Evolutionary conservation across 1,140 invertebrate species (phyloP), one percentile per base, ranked within the genome.

Genomic region (Pseudomyrmex sp.): DNA sequence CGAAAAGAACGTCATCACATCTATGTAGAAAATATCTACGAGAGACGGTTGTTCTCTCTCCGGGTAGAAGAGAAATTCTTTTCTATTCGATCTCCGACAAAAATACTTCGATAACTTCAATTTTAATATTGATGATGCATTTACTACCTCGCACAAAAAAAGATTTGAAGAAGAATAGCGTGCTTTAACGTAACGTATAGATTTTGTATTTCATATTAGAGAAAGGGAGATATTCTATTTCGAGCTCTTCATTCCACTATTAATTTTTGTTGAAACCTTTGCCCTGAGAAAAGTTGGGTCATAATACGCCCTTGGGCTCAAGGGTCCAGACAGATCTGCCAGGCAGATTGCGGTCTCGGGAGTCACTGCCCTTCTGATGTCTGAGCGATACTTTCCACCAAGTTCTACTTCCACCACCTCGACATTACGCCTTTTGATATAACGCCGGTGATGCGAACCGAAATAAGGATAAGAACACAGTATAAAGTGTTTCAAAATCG

Each of bases 351-450:
- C 85, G 66, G 86, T 85, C 85, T 73, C 86, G 63, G 83, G 86
- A 92, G 91, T 92, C 91, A 91, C 83, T 91, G 91, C 74, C 91
- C 91, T 89, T 90, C 35, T 85, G 46, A 70, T 77, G 89, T 72
- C 75, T 79, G 85, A 84, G 82, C 83, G 61, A 59, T 80, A 84
- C 74, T 44, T 74, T 62, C 56, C 65, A 13, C 70, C 62, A 75
- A 50, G 76, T 88, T 84, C 63, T 88, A 46, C 63, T 68, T 82
- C 62, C 46, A 80, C 58, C 77, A 76, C 65, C 44, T 88, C 77
- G 15, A 84, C 77, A 65, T 85, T 83, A 62, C 69, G 59, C 69
- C 59, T 69, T 62, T 65, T 23, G n/a, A 69, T 66, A 84, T 35
- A 82, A 62, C 7, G 35, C 44, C 35, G 9, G 12, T 52, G 8